Conservation (phyloP, 1,140 invertebrate genomes). For the Galendromus occidentalis region DNA sequence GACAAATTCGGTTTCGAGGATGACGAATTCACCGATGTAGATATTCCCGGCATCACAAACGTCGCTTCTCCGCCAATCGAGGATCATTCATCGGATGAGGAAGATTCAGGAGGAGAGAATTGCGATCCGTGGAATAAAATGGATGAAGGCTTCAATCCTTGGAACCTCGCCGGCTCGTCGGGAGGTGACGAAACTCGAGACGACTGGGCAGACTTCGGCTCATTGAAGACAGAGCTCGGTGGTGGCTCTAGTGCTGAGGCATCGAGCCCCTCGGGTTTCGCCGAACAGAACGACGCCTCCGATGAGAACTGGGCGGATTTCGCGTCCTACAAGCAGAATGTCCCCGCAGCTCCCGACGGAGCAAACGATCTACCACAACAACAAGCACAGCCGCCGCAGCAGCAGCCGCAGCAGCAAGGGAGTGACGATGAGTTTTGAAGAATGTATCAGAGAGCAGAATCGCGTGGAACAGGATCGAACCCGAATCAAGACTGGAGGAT, state of each 20-base stretch:
- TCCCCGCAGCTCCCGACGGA: background rate
- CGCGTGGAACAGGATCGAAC: too few relatives aligned
- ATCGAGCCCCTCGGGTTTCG: background rate
- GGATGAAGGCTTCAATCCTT: constrained; percentile 4
- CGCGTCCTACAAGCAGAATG: background rate
- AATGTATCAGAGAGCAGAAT: too few relatives aligned
- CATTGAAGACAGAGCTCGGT: background rate
- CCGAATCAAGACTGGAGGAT: too few relatives aligned
- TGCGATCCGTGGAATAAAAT: constrained; percentile 8
- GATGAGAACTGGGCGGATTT: background rate
- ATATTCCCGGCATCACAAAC: background rate
- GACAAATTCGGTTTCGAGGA: constrained; percentile 3
- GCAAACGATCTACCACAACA: background rate
- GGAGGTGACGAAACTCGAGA: background rate
- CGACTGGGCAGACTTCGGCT: constrained; percentile 4
- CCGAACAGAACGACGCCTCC: background rate
- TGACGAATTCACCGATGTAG: constrained; percentile 5
- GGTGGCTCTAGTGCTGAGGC: too few relatives aligned
- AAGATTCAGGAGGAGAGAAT: background rate
- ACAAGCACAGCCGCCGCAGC: background rate
- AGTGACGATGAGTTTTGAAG: background rate
- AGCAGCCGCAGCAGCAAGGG: background rate
- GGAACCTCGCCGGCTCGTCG: background rate
- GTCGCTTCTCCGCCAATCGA: constrained; percentile 5
- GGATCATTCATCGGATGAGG: constrained; percentile 4